phyloP scores from a whole-genome alignment of 2,797 vertebrate species.

The Gymnodraco acuticeps region DNA sequence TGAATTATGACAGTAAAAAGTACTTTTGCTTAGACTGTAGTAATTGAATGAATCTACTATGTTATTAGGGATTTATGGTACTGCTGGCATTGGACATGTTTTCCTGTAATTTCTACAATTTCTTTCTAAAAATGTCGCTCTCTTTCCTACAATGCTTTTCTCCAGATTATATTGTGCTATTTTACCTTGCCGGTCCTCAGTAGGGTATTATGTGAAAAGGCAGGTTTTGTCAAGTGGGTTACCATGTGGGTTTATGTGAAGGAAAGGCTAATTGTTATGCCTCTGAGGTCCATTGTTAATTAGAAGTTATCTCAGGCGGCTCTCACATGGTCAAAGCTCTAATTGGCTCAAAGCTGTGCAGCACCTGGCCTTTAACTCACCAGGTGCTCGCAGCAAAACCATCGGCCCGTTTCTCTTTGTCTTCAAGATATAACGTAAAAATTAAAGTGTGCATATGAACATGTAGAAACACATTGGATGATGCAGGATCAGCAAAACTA shows the following conservation, averaged over 20 bases:
- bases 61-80: no score
- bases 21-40: no score
- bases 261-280: constrained; percentile 75
- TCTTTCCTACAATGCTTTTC: constrained; percentile 6
- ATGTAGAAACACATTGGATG: no score
- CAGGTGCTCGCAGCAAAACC: constrained; percentile 68
- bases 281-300: constrained; percentile 75
- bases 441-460: no score
- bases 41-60: no score
- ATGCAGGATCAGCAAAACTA: no score
- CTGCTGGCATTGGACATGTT: no score
- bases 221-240: constrained; percentile 36
- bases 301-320: constrained; percentile 71
- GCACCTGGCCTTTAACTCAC: constrained; percentile 79
- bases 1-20: no score
- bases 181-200: constrained; percentile 15
- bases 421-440: no score
- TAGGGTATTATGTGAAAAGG: constrained; percentile 15
- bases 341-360: constrained; percentile 74
- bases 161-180: neutral
- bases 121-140: no score
- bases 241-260: constrained; percentile 62
- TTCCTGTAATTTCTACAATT: no score
- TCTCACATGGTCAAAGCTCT: constrained; percentile 73
- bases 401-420: constrained; percentile 9